Evolutionary conservation across 2,113 vertebrate species (phyloP), one percentile per base, ranked within the genome.

Genomic region (Oenanthe oenanthe): DNA sequence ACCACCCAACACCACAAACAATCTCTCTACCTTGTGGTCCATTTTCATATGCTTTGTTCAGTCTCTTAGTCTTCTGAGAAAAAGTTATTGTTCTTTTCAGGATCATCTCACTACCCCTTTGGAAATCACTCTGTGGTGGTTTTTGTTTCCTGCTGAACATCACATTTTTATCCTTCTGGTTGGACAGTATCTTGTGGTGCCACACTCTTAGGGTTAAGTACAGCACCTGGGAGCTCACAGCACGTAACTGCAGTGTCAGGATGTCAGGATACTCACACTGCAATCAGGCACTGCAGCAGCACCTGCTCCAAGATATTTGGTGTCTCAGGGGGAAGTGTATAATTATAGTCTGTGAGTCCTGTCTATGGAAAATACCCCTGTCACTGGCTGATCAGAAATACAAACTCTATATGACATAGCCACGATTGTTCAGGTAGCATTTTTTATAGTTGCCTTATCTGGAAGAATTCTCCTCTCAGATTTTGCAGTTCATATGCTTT

Each of bases 141-240:
- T 14, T 18, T 54, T 79, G 26, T 83, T 79, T 65, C 32, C 12
- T 6, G 43, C 0, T n/a, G 25, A 71, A 4, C 40, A n/a, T 71
- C 25, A 4, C 12, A 19, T 43, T 36, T 31, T 29, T 29, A 2
- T 20, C 25, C 18, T 61, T 61, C 15, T 50, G 24, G 3, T 3
- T 12, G 9, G 62, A 6, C 40, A 31, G 2, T 74, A 4, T 20
- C 8, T 62, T 26, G 13, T 20, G 22, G 22, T 67, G 36, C 34
- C 6, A 0, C 8, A 7, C 47, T 74, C 20, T 40, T 5, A 3
- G 17, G 9, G 36, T 62, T 32, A 34, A 57, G 62, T 17, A 1
- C 1, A 65, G 53, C 4, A 2, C 26, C 51, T 61, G 34, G 34
- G n/a, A n/a, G 18, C 36, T 57, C 31, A 5, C 47, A 3, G 16